Evolutionary conservation across 2,113 vertebrate genomes (phyloP), one percentile per base, ranked within the genome.

Genomic region (Alethe castanea): DNA sequence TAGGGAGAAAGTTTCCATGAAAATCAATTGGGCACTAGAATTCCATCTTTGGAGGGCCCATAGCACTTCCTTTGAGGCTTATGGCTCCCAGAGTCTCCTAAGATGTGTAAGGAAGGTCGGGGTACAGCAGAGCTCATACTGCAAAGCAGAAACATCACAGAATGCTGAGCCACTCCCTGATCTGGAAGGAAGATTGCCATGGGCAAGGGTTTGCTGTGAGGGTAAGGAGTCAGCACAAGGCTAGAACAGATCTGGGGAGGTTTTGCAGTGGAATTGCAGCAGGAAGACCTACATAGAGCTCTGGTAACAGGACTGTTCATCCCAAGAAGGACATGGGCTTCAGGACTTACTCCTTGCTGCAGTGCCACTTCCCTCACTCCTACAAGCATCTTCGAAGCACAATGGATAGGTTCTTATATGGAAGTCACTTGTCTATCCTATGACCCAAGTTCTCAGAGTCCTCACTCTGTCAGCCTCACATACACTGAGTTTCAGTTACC

Each of bases 31-130:
- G 69, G 28, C 22, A 36, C 11, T 33, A 54, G 38, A 69, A 72
- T 28, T 6, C 10, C 13, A 10, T 50, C 26, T 74, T 70, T 64
- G 60, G 38, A 70, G 65, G 73, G 6, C 25, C 50, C 3, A 2
- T 3, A 47, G 71, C n/a, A 40, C 15, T 80, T 69, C 45, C 22
- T 57, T 65, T 0, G 0, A 50, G 25, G 20, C 23, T 80, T 40
- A 6, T 3, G 10, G 59, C 64, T 65, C 36, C 11, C 7, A 7
- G 19, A 52, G 22, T 65, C 50, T 80, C 36, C 28, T n/a, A 12
- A 65, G 57, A 8, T n/a, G 48, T 24, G 26, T 60, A 7, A 59
- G 40, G 57, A 20, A 80, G 24, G 60, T 45, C 24, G 25, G 20
- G 15, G 25, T 29, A 45, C 20, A 7, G 2, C 33, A 45, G 40